These are phyloP conservation scores for Mycetomoellerius zeteki DNA, from an alignment of 1,140 invertebrate species.

Conservation along the genomic window DNA sequence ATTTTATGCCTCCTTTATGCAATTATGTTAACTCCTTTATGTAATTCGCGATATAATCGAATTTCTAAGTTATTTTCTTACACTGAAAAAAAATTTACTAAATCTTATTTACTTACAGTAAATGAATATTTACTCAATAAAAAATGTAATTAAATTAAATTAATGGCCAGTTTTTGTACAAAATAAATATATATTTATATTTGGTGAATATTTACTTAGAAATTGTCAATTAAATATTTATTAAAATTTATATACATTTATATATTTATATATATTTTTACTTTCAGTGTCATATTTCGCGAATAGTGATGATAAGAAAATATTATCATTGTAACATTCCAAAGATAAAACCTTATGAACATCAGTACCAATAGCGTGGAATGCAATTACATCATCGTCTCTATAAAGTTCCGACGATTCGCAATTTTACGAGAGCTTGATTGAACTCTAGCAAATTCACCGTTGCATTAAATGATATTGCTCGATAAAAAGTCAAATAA, in stretches of 20 bases:
- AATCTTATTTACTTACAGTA: too few species aligned
- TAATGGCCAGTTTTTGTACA: too few species aligned
- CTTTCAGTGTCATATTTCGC: not conserved
- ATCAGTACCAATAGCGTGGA: constrained; percentile 20
- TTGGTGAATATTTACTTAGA: too few species aligned
- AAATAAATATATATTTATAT: too few species aligned
- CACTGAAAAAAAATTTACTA: too few species aligned
- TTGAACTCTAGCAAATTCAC: constrained; percentile 9
- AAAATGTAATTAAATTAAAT: too few species aligned
- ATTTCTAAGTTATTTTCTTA: not conserved
- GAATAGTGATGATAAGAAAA: constrained; percentile 24
- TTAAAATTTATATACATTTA: too few species aligned
- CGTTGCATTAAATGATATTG: constrained; percentile 6
- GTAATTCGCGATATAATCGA: not conserved
- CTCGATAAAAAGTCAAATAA: not conserved
- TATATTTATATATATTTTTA: too few species aligned
- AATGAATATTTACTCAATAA: too few species aligned
- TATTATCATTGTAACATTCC: constrained; percentile 43
- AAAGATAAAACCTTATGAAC: constrained; percentile 27
- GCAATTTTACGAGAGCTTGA: constrained; percentile 33
- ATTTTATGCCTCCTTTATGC: not conserved
- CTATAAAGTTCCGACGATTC: constrained; percentile 13
- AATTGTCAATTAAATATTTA: too few species aligned
- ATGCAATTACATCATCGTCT: constrained; percentile 52
- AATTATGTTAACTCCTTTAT: not conserved